These are phyloP conservation scores for Agapornis roseicollis DNA, from an alignment of 2,113 vertebrate species.

Conservation along the genomic window DNA sequence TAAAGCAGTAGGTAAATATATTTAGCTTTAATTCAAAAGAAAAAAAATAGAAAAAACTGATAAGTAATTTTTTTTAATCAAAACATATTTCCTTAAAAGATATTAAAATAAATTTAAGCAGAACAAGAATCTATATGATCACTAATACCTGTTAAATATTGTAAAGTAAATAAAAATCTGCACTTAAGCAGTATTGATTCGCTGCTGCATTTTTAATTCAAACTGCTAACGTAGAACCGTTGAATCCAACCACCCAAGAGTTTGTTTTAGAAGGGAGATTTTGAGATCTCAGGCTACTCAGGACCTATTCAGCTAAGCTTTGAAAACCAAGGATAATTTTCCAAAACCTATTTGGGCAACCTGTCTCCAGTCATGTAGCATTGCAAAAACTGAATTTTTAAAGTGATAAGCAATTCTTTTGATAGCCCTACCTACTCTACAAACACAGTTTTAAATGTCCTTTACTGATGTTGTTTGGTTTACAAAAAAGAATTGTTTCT, in stretches of 20 bases:
- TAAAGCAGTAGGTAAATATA: not conserved
- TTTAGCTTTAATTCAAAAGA: not conserved
- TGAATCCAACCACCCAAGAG: not conserved
- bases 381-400: not conserved
- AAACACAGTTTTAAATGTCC: not conserved
- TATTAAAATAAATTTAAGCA: not conserved
- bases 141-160: not conserved
- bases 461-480: not conserved
- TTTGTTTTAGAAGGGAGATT: not conserved
- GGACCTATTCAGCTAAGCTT: not conserved
- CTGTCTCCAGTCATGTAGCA: not conserved
- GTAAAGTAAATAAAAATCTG: not conserved
- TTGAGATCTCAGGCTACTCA: not conserved
- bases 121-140: not conserved
- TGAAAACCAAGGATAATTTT: not conserved
- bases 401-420: not conserved
- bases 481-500: not conserved
- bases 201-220: not conserved
- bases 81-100: not conserved
- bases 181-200: not conserved
- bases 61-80: not conserved
- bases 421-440: not conserved
- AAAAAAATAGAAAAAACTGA: not conserved
- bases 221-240: not conserved
- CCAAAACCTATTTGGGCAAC: not conserved